Conservation (phyloP, 30 jellyfish, hydroid and myxozoan species). For the Chironex yamaguchii region DNA sequence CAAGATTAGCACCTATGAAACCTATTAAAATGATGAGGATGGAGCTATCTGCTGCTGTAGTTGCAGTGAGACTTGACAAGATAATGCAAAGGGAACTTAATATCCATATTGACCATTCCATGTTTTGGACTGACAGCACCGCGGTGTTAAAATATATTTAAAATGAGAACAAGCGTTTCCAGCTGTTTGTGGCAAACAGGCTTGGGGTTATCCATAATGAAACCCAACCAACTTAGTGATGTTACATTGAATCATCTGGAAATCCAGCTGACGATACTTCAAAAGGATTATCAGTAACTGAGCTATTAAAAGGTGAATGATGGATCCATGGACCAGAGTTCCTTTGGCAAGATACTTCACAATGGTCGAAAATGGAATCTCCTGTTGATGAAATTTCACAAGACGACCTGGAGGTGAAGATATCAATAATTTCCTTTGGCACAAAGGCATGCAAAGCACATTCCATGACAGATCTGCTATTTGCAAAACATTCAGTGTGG, state of each 20-base stretch:
- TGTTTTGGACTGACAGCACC: slow-evolving; percentile 77
- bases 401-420: slow-evolving; percentile 63
- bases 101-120: not conserved
- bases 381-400: slow-evolving; percentile 5
- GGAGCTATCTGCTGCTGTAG: slow-evolving; percentile 50
- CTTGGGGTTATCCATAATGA: slow-evolving; percentile 8
- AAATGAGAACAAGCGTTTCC: slow-evolving; percentile 9
- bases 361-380: slow-evolving; percentile 1
- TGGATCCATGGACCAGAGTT: slow-evolving; percentile 69
- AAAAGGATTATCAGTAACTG: slow-evolving; percentile 30
- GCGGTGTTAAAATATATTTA: slow-evolving; percentile 47
- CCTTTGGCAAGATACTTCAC: slow-evolving; percentile 13
- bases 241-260: too few species aligned
- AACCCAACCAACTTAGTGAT: too few species aligned
- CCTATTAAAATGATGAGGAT: slow-evolving; percentile 40
- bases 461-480: not conserved
- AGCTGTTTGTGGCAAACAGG: slow-evolving; percentile 28
- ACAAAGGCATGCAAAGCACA: too few species aligned
- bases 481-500: slow-evolving; percentile 32
- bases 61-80: slow-evolving; percentile 19
- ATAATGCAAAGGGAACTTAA: slow-evolving; percentile 35
- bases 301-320: slow-evolving; percentile 7
- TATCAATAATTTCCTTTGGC: not conserved
- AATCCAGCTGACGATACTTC: slow-evolving; percentile 72
- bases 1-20: slow-evolving; percentile 55